Evolutionary conservation across 2,888 invertebrate species (phyloP).

Genomic region (Cryptocheilus praepositus): DNA sequence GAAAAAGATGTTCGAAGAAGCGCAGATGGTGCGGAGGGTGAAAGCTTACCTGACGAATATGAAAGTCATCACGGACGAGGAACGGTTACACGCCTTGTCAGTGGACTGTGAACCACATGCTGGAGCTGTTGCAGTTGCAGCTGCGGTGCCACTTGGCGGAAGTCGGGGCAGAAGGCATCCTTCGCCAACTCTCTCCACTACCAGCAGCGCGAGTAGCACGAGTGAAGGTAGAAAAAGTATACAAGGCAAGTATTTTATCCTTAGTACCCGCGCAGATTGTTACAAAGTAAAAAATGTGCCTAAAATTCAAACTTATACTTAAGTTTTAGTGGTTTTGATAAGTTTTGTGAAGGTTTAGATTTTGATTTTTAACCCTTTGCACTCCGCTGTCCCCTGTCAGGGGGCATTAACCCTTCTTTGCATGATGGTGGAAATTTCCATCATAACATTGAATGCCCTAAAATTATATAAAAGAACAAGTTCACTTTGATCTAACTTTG

Average conservation of each 20-base stretch:
- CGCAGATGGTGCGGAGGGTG: conserved; percentile 97
- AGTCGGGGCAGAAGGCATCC: conserved; percentile 88
- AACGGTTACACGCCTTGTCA: conserved; percentile 91
- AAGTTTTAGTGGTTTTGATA: too few species aligned
- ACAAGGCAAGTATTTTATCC: conserved; percentile 57
- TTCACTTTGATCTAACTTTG: too few species aligned
- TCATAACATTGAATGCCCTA: too few species aligned
- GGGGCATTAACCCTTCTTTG: too few species aligned
- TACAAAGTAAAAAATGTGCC: too few species aligned
- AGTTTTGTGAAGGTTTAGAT: too few species aligned
- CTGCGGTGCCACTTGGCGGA: conserved; percentile 79
- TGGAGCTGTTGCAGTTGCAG: conserved; percentile 68
- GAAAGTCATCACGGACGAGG: conserved; percentile 94
- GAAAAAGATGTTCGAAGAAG: conserved; percentile 99
- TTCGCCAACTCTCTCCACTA: conserved; percentile 94
- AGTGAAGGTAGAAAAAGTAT: conserved; percentile 82
- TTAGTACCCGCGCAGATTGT: too few species aligned
- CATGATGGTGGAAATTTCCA: too few species aligned
- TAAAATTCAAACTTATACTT: too few species aligned
- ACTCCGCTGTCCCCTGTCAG: too few species aligned
- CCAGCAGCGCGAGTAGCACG: conserved; percentile 92
- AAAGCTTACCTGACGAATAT: conserved; percentile 96
- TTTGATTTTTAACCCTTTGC: too few species aligned
- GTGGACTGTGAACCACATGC: conserved; percentile 87
- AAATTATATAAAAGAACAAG: too few species aligned